Conservation (phyloP, 2,888 invertebrate species). For the Thyatira batis region DNA sequence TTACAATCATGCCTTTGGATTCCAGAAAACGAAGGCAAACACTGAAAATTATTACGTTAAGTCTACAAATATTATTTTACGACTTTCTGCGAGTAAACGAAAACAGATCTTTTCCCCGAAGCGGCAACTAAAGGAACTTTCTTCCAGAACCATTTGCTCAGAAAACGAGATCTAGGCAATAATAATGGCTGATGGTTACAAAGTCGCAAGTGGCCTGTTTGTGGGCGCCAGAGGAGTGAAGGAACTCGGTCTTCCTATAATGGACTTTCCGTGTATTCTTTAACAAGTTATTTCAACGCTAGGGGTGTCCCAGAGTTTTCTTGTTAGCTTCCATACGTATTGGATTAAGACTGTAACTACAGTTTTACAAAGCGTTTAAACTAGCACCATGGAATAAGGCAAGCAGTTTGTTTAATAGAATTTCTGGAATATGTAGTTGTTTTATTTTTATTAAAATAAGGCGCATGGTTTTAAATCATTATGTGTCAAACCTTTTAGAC, state of each 20-base stretch:
- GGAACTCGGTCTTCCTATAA: slow-evolving; percentile 37
- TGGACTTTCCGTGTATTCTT: slow-evolving; percentile 53
- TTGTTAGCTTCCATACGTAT: neutral
- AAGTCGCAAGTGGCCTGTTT: slow-evolving; percentile 23
- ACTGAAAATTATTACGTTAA: neutral
- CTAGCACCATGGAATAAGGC: neutral
- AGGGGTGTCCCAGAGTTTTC: neutral
- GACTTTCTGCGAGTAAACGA: neutral
- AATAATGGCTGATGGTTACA: slow-evolving; percentile 14
- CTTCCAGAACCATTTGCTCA: neutral
- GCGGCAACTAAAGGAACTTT: neutral
- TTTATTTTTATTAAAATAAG: no score
- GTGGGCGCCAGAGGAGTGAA: slow-evolving; percentile 12
- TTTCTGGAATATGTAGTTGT: no score
- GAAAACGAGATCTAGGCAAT: slow-evolving; percentile 9
- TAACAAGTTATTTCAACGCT: slow-evolving; percentile 23
- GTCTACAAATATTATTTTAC: neutral
- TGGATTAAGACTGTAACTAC: neutral
- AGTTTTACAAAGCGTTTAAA: neutral
- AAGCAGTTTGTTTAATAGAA: no score
- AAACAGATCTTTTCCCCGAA: neutral
- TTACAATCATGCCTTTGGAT: neutral
- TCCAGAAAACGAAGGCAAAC: neutral
- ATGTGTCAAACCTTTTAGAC: no score
- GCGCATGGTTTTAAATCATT: no score